Evolutionary conservation across 2,888 invertebrate genomes (phyloP), one percentile per base, ranked within the genome.

Genomic region (Pegoplata infirma): DNA sequence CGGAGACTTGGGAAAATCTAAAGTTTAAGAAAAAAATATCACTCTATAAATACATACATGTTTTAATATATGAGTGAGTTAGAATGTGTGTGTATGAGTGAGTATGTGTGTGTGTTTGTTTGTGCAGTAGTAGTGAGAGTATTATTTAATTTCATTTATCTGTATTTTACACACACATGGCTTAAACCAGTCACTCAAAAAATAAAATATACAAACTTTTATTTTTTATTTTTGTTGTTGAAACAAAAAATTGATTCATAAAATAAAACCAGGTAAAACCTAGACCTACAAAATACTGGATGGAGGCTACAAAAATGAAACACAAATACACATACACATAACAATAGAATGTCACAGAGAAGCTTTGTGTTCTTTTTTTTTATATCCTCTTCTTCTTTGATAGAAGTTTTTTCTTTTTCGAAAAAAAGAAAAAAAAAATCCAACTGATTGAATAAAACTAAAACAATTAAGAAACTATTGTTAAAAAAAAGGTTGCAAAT

Each of bases 191-290:
- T 56, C 36, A 63, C 12, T 61, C 46, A 64, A 58, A 63, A 63
- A 14, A 4, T 8, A 19, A 44, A 56, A 69, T 8, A 47, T 28
- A 28, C 14, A 58, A 25, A 51, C n/a, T 40, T 53, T 3, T 28
- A 46, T 67, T 16, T 47, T 47, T 51, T 21, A 2, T 36, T 40
- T 40, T 40, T n/a, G 5, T 51, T 51, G 14, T 51, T 23, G 12
- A 28, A 14, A 12, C 14, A 51, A 23, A 68, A 69, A 46, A 58
- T 68, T 78, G 64, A 68, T 78, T 73, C 53, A 61, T 55, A 44
- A 74, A 78, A 44, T 59, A 55, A 59, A 66, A 47, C 66, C 66
- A 68, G 69, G 40, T 46, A 66, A 66, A 79, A 71, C 78, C 78
- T 75, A 79, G 78, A 79, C 74, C 78, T 69, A 74, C 74, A 74